Conservation (phyloP, 1,140 invertebrate species). For the Drosophila tristis region DNA sequence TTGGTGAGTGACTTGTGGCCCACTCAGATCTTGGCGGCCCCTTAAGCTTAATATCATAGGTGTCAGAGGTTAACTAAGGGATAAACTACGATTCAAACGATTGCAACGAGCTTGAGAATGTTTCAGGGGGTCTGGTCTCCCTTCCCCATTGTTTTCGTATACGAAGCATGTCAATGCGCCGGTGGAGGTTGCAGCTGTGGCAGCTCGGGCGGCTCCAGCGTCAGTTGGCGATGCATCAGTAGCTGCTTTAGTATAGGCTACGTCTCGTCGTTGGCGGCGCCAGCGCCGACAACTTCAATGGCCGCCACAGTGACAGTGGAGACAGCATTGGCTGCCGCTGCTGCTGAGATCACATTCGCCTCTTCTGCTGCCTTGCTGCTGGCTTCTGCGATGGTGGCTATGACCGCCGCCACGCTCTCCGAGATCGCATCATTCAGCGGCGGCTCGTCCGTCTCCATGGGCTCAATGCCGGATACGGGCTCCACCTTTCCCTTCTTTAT, state of each 20-base stretch:
- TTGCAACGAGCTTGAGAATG: constrained; percentile 42
- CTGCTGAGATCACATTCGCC: constrained; percentile 25
- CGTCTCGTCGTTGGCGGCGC: constrained; percentile 76
- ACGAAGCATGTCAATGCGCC: constrained; percentile 28
- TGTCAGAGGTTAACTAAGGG: too few species aligned
- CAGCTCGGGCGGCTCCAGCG: constrained; percentile 46
- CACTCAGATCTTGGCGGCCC: constrained; percentile 9
- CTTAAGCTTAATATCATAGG: constrained; percentile 17
- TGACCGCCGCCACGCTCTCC: constrained; percentile 46
- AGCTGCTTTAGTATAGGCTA: constrained; percentile 84
- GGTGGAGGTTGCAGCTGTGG: background rate
- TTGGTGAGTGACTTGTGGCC: constrained; percentile 61
- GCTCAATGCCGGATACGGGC: constrained; percentile 34
- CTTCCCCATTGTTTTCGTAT: constrained; percentile 38
- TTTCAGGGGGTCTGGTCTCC: background rate
- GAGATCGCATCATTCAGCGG: constrained; percentile 43
- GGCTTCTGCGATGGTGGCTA: constrained; percentile 51
- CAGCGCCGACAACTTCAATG: constrained; percentile 72
- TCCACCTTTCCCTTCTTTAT: constrained; percentile 53
- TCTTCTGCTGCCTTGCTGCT: constrained; percentile 29
- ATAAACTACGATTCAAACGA: too few species aligned
- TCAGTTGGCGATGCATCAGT: constrained; percentile 78
- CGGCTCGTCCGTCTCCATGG: constrained; percentile 70
- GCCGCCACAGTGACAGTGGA: constrained; percentile 38
- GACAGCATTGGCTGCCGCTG: constrained; percentile 7